These are phyloP conservation scores for Cataglyphis albicans DNA, from an alignment of 2,888 invertebrate genomes.

Conservation along the genomic window DNA sequence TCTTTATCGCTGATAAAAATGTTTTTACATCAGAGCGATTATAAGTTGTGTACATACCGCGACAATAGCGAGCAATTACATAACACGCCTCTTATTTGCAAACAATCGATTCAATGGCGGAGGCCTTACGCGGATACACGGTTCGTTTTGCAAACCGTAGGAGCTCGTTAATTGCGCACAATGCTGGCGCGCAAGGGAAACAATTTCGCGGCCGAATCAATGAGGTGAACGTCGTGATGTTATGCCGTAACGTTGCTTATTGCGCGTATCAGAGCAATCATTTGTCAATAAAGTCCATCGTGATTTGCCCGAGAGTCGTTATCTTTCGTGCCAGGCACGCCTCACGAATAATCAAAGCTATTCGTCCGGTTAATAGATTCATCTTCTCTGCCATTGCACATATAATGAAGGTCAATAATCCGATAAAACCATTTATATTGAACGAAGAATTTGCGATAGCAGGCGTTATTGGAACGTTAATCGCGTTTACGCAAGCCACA, in stretches of 20 bases:
- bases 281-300: conserved; percentile 39
- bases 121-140: background rate
- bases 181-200: conserved; percentile 13
- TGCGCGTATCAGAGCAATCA: conserved; percentile 22
- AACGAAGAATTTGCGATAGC: conserved; percentile 11
- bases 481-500: conserved; percentile 24
- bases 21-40: background rate
- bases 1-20: background rate
- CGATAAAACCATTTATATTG: conserved; percentile 49
- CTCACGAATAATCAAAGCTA: conserved; percentile 30
- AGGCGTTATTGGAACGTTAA: conserved; percentile 32
- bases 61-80: background rate
- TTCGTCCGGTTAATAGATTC: conserved; percentile 28
- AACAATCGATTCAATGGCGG: background rate
- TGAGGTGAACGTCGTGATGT: background rate
- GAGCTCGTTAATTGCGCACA: conserved; percentile 26
- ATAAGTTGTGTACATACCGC: background rate
- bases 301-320: background rate
- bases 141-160: conserved; percentile 7
- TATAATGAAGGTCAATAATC: conserved; percentile 57
- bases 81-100: conserved; percentile 20
- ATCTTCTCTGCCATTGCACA: background rate
- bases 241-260: background rate
- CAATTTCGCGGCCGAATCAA: conserved; percentile 39
- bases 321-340: conserved; percentile 26